Conservation (phyloP, 2,888 invertebrate genomes). For the Scaptomyza flava region DNA sequence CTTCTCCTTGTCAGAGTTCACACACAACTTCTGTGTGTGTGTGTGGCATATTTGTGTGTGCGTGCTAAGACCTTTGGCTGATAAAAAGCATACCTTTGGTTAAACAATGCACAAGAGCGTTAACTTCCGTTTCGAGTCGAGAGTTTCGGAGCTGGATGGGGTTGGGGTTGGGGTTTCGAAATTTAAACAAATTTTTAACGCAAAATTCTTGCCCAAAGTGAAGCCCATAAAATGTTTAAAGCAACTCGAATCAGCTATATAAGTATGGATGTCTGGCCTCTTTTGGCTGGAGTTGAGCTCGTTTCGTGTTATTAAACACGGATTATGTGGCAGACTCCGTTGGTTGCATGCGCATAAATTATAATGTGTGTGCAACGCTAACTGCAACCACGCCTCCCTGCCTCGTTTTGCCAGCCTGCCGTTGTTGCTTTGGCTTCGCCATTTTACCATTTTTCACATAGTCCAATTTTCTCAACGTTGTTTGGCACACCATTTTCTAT, state of each 20-base stretch:
- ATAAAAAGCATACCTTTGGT: conserved; percentile 75
- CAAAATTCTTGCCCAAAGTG: conserved; percentile 42
- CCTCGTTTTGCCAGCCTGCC: neutral
- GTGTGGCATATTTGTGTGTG: conserved; percentile 75
- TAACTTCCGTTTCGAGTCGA: conserved; percentile 33
- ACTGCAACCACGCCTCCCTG: conserved; percentile 53
- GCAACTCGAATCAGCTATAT: conserved; percentile 25
- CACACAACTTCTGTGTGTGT: conserved; percentile 29
- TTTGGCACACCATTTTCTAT: conserved; percentile 75
- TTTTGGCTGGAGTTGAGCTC: conserved; percentile 18
- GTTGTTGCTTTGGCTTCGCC: conserved; percentile 26
- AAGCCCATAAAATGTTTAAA: conserved; percentile 58
- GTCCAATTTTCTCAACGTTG: conserved; percentile 65
- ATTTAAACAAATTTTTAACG: conserved; percentile 46
- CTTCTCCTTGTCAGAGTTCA: neutral
- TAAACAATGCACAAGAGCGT: conserved; percentile 61
- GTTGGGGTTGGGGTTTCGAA: conserved; percentile 10
- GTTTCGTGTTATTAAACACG: conserved; percentile 79
- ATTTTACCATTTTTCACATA: conserved; percentile 29
- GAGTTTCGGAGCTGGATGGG: neutral
- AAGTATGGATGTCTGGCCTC: conserved; percentile 31
- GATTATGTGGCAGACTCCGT: conserved; percentile 79
- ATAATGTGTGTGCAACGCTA: conserved; percentile 65
- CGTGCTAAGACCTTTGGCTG: conserved; percentile 78
- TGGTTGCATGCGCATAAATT: conserved; percentile 80